Evolutionary conservation across 2,113 vertebrate species (phyloP), one percentile per base, ranked within the genome.

Genomic region (Lepidothrix coronata): DNA sequence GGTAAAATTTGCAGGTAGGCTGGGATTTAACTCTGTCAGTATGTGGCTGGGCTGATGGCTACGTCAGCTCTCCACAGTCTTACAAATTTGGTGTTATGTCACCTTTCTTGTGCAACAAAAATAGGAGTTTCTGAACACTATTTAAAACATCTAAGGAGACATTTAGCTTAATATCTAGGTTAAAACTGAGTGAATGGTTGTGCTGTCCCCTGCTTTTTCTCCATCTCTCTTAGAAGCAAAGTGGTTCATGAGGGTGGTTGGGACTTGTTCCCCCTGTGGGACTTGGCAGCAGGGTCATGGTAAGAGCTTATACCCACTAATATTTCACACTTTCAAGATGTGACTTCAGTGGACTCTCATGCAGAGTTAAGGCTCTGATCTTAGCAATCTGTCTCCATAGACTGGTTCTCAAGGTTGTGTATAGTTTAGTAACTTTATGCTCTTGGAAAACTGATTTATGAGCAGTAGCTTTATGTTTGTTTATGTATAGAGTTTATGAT

Each of bases 181-280:
- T 68, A 75, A 75, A 82, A 35, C 8, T 27, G 25, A 44, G 62
- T 41, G 39, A 16, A 15, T 7, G 20, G 22, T 59, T 4, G 0
- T 44, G 19, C 73, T 91, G 20, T 73, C 11, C 30, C 14, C 15
- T n/a, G 37, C 14, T 75, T 71, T 91, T 49, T 19, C 33, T 67
- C 55, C 30, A 16, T 59, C 14, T 52, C 30, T 62, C 28, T 33
- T 33, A 73, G 46, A 58, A 90, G 27, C 2, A 39, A 46, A 66
- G 15, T 2, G 25, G 25, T 65, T 46, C 25, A 7, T 19, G 24
- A 77, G 1, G 3, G n/a, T 54, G 57, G 13, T 58, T 14, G 37
- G 28, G 59, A 57, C 31, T 73, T 41, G 41, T 13, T 0, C 9
- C 8, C 15, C 9, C 16, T 0, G 1, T 1, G 17, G 21, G 18